phyloP scores from a whole-genome alignment of 2,113 vertebrate species.

The Penelope pileata region DNA sequence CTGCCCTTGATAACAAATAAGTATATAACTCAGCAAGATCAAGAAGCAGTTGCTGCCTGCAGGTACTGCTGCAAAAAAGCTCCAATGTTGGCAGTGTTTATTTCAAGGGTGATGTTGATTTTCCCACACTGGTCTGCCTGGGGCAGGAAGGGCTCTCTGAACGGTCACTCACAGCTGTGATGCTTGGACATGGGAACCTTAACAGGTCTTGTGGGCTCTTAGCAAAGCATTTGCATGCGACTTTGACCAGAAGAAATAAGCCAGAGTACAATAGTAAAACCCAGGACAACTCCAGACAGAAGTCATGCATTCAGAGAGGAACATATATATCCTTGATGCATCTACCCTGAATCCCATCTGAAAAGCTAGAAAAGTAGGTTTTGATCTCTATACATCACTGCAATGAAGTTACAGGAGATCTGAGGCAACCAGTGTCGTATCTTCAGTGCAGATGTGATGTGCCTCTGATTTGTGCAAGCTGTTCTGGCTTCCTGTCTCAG shows the following conservation, averaged over 20 bases:
- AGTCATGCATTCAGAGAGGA: not conserved
- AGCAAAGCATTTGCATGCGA: not conserved
- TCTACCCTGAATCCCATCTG: not conserved
- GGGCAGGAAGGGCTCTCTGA: not conserved
- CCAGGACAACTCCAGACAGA: not conserved
- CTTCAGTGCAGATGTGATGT: not conserved
- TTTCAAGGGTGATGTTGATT: not conserved
- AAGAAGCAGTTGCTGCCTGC: constrained; percentile 30
- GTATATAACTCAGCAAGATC: constrained; percentile 35
- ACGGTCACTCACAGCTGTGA: not conserved
- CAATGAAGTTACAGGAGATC: not conserved
- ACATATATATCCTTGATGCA: not conserved
- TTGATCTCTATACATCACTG: not conserved
- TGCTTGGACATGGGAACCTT: not conserved
- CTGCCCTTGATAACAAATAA: constrained; percentile 54
- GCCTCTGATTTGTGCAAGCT: not conserved
- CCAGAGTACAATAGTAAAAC: not conserved
- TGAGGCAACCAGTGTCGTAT: not conserved
- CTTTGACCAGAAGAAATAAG: not conserved
- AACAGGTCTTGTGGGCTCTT: not conserved
- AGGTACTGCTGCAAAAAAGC: not conserved
- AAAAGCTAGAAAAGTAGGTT: not conserved
- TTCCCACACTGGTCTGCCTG: not conserved
- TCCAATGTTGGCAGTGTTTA: not conserved
- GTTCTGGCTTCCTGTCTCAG: not conserved